Percentiles rank a stretch among this genome's conserved stretches.
Conservation (phyloP, 1,140 invertebrate genomes). For the Cyrtorhinus lividipennis region DNA sequence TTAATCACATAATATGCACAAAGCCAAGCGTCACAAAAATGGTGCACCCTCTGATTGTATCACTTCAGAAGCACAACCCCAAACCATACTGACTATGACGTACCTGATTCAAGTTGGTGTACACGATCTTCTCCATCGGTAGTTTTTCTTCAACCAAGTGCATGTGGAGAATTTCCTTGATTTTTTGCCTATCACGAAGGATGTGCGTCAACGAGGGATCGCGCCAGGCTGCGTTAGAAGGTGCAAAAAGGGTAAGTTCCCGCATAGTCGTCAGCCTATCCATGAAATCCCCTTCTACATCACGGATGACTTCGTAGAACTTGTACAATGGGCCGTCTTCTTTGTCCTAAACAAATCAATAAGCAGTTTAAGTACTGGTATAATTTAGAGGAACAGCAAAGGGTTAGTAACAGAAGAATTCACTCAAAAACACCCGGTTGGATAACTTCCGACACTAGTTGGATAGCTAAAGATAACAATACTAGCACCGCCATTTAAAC, state of each 20-base stretch:
- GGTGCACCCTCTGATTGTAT: too few species aligned
- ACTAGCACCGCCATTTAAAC: too few species aligned
- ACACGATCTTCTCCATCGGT: slow-evolving; percentile 55
- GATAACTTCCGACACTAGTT: too few species aligned
- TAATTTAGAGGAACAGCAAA: too few species aligned
- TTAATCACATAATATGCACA: too few species aligned
- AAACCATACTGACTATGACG: too few species aligned
- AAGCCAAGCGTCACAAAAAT: too few species aligned
- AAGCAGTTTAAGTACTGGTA: slow-evolving; percentile 3
- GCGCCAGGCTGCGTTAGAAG: slow-evolving; percentile 69
- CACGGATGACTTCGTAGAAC: slow-evolving; percentile 63
- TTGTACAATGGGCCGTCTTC: slow-evolving; percentile 65
- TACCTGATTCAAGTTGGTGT: slow-evolving; percentile 53
- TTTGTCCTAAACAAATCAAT: slow-evolving; percentile 40
- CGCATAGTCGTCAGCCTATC: slow-evolving; percentile 48
- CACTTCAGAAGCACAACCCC: too few species aligned
- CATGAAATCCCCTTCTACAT: slow-evolving; percentile 57
- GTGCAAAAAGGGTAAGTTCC: slow-evolving; percentile 73
- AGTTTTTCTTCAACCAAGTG: slow-evolving; percentile 61
- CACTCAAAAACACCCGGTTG: too few species aligned
- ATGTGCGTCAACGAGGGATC: slow-evolving; percentile 52
- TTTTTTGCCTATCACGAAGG: slow-evolving; percentile 36
- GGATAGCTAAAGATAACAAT: too few species aligned
- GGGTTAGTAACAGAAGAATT: too few species aligned
- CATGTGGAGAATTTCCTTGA: slow-evolving; percentile 61